These are phyloP conservation scores for Osmerus mordax DNA, from an alignment of 2,113 vertebrate species.

Conservation along the genomic window DNA sequence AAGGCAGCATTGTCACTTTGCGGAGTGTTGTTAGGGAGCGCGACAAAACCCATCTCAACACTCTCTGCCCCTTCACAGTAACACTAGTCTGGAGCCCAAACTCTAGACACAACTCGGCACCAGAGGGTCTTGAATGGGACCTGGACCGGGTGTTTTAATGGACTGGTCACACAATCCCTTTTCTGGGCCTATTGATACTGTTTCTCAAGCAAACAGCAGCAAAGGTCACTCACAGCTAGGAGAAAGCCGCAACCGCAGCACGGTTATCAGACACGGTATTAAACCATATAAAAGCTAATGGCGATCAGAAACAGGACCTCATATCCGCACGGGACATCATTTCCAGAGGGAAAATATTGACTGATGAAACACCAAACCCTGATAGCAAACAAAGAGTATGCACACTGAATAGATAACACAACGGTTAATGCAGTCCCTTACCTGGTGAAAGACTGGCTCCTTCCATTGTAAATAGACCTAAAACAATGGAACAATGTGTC, in stretches of 20 bases:
- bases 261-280: too few relatives aligned
- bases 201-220: too few relatives aligned
- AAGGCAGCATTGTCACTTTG: slow-evolving; percentile 16
- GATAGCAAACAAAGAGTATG: slow-evolving; percentile 44
- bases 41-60: slow-evolving; percentile 12
- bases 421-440: slow-evolving; percentile 54
- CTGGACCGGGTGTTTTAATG: too few relatives aligned
- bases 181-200: too few relatives aligned
- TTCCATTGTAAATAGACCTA: slow-evolving; percentile 95
- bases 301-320: background rate
- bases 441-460: slow-evolving; percentile 97
- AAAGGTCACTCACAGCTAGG: too few relatives aligned
- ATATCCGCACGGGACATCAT: slow-evolving; percentile 11
- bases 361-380: slow-evolving; percentile 26
- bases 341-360: slow-evolving; percentile 29
- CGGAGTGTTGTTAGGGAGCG: slow-evolving; percentile 9
- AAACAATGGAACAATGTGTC: slow-evolving; percentile 38
- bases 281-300: too few relatives aligned
- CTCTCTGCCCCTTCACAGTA: background rate
- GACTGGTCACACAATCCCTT: too few relatives aligned
- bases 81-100: background rate
- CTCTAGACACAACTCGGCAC: background rate
- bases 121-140: too few relatives aligned
- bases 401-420: slow-evolving; percentile 3
- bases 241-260: too few relatives aligned